These are phyloP conservation scores for Myotis daubentonii DNA, from an alignment of 2,797 vertebrate genomes.

Conservation along the genomic window DNA sequence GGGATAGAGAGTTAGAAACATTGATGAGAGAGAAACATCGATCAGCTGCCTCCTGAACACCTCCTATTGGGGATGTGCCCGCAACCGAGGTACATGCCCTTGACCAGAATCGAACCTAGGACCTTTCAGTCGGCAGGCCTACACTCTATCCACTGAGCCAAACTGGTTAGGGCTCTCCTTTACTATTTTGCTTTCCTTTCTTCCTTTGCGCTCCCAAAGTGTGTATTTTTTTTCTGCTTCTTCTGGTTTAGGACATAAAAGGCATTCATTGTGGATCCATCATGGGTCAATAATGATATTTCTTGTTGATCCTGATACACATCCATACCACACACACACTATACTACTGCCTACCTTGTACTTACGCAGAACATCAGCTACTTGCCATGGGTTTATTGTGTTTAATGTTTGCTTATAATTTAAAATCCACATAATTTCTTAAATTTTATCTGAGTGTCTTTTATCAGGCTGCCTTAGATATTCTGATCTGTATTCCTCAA, in stretches of 20 bases:
- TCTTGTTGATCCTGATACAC: not conserved
- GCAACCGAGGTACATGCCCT: no score
- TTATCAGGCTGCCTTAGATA: conserved; percentile 52
- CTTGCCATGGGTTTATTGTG: conserved; percentile 6
- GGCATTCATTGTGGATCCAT: not conserved
- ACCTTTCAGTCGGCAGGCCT: no score
- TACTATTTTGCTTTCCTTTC: not conserved
- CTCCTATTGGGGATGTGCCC: no score
- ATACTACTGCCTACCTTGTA: not conserved
- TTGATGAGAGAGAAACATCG: no score
- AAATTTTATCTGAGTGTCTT: conserved; percentile 56
- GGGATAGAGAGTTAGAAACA: no score
- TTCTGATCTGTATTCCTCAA: conserved; percentile 58
- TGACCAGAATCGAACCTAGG: no score
- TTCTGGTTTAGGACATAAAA: conserved; percentile 1
- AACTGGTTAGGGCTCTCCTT: no score
- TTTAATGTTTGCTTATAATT: conserved; percentile 67
- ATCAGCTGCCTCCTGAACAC: no score
- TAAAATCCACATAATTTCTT: conserved; percentile 67
- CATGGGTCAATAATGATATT: not conserved
- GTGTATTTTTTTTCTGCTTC: not conserved
- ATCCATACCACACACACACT: not conserved
- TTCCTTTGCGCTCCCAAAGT: not conserved
- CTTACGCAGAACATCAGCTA: not conserved
- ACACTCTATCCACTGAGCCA: no score